Base-by-base conservation (phyloP, 2,797 vertebrate genomes). In the Rhyacichthys aspro region DNA sequence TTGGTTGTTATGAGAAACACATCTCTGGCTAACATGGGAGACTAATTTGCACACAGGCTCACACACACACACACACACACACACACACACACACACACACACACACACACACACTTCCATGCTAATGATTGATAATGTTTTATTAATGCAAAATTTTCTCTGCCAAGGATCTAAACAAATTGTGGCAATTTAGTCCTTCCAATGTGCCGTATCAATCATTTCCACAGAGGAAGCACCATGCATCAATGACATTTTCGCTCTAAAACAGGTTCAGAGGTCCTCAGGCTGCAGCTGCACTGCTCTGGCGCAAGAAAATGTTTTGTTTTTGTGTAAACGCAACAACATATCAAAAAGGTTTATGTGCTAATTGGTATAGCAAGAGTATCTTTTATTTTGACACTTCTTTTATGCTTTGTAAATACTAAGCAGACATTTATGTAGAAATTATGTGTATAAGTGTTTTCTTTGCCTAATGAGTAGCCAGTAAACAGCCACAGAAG, bases 101-200 rank as follows among this genome's bases (percentile, higher is more conserved):
- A 37, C 54, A 43, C n/a, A 38, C 39, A 8, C 10, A 12, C 46
- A 63, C 49, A 69, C 59, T 76, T 88, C 59, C 81, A 73, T 72
- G 72, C 84, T 91, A 91, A 93, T 92, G 91, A 92, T 91, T 90
- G 89, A 92, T 92, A 91, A 92, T 92, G 87, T 90, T 92, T 91
- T 91, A 92, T 91, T 91, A 90, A 91, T 90, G 90, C 81, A 79
- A 90, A 88, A 91, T 89, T 88, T 92, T 90, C 86, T 91, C 90
- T 85, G 83, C 75, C 70, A 84, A 82, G 79, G 78, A 90, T 88
- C 87, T 75, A 93, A 92, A 93, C 90, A 92, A 93, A 92, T 91
- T 88, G 90, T 86, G 80, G 91, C 88, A 92, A 93, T 92, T 92
- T 91, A 90, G 84, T 73, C 63, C 69, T 76, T 82, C 70, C 81